These are phyloP conservation scores for Hymenochirus boettgeri DNA, from an alignment of 2,113 vertebrate species.

Conservation along the genomic window DNA sequence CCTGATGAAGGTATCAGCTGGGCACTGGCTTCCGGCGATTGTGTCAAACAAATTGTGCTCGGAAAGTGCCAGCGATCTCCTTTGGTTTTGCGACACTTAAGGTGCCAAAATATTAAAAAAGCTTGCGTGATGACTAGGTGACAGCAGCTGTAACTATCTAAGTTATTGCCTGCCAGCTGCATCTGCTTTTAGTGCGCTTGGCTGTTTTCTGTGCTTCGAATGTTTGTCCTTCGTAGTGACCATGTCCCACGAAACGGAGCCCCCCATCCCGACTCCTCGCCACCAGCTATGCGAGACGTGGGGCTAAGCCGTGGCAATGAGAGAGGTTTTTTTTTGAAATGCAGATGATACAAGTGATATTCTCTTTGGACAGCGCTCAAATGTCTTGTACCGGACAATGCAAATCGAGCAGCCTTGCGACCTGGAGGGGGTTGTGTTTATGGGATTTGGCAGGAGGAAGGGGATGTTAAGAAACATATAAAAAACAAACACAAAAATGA, in stretches of 20 bases:
- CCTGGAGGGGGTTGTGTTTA: slow-evolving; percentile 40
- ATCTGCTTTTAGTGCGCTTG: slow-evolving; percentile 67
- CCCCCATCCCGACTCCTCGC: slow-evolving; percentile 54
- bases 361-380: slow-evolving; percentile 64
- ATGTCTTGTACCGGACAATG: slow-evolving; percentile 54
- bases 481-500: slow-evolving; percentile 38
- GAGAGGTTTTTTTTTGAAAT: slow-evolving; percentile 52
- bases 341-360: slow-evolving; percentile 64
- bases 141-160: slow-evolving; percentile 78
- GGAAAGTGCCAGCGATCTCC: slow-evolving; percentile 72
- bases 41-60: slow-evolving; percentile 77
- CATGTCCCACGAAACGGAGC: slow-evolving; percentile 58
- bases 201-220: slow-evolving; percentile 65
- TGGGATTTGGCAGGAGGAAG: background rate
- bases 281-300: slow-evolving; percentile 55
- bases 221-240: slow-evolving; percentile 70
- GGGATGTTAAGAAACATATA: too few species aligned
- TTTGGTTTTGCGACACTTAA: slow-evolving; percentile 72
- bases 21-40: slow-evolving; percentile 75
- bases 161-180: slow-evolving; percentile 78
- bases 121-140: slow-evolving; percentile 76
- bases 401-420: slow-evolving; percentile 61
- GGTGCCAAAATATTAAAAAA: slow-evolving; percentile 81
- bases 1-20: slow-evolving; percentile 75
- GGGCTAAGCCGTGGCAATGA: slow-evolving; percentile 52